A percentile compares a stretch with the other conserved stretches of the same genome.
Evolutionary conservation across 2,113 vertebrate genomes (phyloP).

Genomic region (Cyprinodon tularosa): DNA sequence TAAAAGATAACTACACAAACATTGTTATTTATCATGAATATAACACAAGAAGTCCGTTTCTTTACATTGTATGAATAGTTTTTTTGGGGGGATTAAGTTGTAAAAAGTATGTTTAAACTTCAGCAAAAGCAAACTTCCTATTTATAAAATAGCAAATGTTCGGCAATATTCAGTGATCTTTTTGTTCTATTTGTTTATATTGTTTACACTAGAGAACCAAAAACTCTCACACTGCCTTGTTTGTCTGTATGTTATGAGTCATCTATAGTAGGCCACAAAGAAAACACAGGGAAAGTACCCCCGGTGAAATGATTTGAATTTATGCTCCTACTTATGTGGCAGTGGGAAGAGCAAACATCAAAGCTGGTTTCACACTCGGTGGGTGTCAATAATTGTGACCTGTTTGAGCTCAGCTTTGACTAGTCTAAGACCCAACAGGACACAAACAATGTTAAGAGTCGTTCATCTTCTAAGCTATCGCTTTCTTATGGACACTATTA

Average conservation of each 20-base stretch:
- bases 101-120: neutral
- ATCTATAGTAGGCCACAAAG: neutral
- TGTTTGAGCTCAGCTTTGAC: neutral
- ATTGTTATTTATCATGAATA: no score
- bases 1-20: neutral
- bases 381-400: slow-evolving; percentile 16
- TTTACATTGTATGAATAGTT: neutral
- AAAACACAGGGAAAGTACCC: slow-evolving; percentile 53
- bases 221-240: neutral
- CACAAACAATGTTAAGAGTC: neutral
- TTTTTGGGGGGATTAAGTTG: no score
- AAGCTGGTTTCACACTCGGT: slow-evolving; percentile 42
- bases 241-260: slow-evolving; percentile 28
- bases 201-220: neutral
- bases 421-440: neutral
- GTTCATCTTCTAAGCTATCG: neutral
- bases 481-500: neutral
- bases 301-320: slow-evolving; percentile 42
- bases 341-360: slow-evolving; percentile 33
- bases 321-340: slow-evolving; percentile 1
- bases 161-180: neutral
- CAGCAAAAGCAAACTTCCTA: neutral
- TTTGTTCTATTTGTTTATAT: neutral
- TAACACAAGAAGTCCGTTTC: neutral
- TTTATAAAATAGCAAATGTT: neutral